Evolutionary conservation across 2,888 invertebrate species (phyloP).

Genomic region (Argyresthia goedartella): DNA sequence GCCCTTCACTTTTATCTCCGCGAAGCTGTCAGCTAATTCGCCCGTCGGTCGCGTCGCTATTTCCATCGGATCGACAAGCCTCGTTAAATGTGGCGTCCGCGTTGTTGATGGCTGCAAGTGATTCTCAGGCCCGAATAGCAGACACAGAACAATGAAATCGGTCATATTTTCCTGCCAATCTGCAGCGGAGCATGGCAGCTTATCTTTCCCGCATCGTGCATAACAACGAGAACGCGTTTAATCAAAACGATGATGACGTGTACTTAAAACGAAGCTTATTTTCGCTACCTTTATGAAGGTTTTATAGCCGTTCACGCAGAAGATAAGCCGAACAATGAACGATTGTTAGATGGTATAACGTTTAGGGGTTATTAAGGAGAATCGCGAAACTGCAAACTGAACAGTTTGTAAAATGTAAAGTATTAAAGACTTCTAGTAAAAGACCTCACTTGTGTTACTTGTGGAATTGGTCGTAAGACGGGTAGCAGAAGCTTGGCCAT

Average conservation of each 20-base stretch:
- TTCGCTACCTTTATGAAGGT: slow-evolving; percentile 44
- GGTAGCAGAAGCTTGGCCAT: slow-evolving; percentile 15
- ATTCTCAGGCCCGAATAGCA: slow-evolving; percentile 60
- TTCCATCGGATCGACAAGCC: slow-evolving; percentile 66
- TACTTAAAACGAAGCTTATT: slow-evolving; percentile 54
- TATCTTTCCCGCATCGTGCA: slow-evolving; percentile 55
- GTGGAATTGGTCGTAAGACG: too few species aligned
- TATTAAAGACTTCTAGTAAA: too few species aligned
- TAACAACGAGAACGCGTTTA: slow-evolving; percentile 52
- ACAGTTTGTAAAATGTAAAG: too few species aligned
- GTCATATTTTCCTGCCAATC: slow-evolving; percentile 65
- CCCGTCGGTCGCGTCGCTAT: slow-evolving; percentile 38
- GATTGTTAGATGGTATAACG: slow-evolving; percentile 13
- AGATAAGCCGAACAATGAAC: slow-evolving; percentile 5
- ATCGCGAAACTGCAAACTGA: not conserved
- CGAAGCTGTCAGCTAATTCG: slow-evolving; percentile 60
- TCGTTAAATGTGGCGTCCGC: slow-evolving; percentile 65
- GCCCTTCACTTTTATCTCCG: slow-evolving; percentile 43
- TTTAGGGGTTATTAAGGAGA: not conserved
- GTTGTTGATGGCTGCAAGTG: slow-evolving; percentile 65
- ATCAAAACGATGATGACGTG: slow-evolving; percentile 49
- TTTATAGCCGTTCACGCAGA: slow-evolving; percentile 22
- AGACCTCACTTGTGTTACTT: too few species aligned
- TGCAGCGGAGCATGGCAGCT: slow-evolving; percentile 58
- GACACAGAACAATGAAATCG: slow-evolving; percentile 65